These are phyloP conservation scores for Fundulus diaphanus DNA, from an alignment of 2,797 vertebrate species.

Conservation along the genomic window DNA sequence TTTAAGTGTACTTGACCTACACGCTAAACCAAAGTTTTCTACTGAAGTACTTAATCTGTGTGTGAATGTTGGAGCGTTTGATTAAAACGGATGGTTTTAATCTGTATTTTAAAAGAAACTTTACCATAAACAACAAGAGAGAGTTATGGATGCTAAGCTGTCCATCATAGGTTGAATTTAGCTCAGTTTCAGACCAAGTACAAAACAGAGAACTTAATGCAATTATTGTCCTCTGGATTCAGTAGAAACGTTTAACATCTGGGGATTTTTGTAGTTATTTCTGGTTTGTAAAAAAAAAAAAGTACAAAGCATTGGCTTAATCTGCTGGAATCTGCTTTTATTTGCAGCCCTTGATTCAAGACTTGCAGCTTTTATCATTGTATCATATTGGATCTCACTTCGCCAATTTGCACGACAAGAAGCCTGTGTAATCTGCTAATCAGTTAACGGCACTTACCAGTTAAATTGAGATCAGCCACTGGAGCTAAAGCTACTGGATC, in stretches of 20 bases:
- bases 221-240: conserved; percentile 7
- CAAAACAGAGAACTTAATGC: not conserved
- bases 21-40: not conserved
- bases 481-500: conserved; percentile 9
- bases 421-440: not conserved
- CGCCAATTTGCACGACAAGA: conserved; percentile 1
- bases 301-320: conserved; percentile 52
- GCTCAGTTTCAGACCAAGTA: not conserved
- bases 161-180: not conserved
- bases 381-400: not conserved
- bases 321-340: conserved; percentile 27
- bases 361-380: conserved; percentile 1
- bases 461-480: conserved; percentile 17
- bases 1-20: not conserved
- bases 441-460: conserved; percentile 7
- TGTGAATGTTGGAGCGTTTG: not conserved
- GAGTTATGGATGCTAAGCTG: not conserved
- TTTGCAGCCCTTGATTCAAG: conserved; percentile 2
- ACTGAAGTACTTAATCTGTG: not conserved
- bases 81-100: not conserved
- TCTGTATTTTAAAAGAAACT: too few species aligned
- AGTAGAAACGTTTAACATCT: conserved; percentile 16
- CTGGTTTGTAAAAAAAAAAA: conserved; percentile 7
- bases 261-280: conserved; percentile 50
- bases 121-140: not conserved